These are phyloP conservation scores for Rhinella marina DNA, from an alignment of 2,797 vertebrate species.

Conservation along the genomic window DNA sequence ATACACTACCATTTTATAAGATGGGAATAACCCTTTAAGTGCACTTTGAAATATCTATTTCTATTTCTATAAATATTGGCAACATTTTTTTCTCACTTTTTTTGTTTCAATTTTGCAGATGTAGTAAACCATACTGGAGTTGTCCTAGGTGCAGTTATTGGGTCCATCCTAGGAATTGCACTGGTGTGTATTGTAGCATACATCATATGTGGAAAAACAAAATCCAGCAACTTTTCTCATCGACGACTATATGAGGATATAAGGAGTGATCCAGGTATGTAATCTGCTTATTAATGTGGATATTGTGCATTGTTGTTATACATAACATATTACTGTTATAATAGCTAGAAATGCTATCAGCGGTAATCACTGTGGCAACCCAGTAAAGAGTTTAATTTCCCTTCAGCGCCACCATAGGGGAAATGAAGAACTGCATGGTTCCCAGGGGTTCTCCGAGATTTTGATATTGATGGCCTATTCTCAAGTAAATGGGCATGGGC, in stretches of 20 bases:
- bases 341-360: too few species aligned
- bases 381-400: too few species aligned
- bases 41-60: too few species aligned
- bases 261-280: slow-evolving; percentile 84
- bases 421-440: too few species aligned
- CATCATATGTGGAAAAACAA: slow-evolving; percentile 75
- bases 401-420: too few species aligned
- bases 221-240: slow-evolving; percentile 80
- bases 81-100: not conserved
- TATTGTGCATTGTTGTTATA: not conserved
- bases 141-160: slow-evolving; percentile 75
- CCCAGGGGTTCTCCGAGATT: too few species aligned
- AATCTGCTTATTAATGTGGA: not conserved
- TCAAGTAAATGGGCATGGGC: too few species aligned
- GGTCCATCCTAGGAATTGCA: slow-evolving; percentile 73
- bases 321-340: not conserved
- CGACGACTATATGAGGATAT: slow-evolving; percentile 84
- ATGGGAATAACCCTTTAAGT: too few species aligned
- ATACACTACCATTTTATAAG: too few species aligned
- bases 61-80: not conserved
- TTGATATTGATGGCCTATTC: too few species aligned
- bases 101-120: slow-evolving; percentile 61
- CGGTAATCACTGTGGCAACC: too few species aligned
- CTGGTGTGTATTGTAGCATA: slow-evolving; percentile 77
- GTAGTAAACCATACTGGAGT: slow-evolving; percentile 63